Conservation (phyloP, 2,888 invertebrate genomes). For the Machimus atricapillus region DNA sequence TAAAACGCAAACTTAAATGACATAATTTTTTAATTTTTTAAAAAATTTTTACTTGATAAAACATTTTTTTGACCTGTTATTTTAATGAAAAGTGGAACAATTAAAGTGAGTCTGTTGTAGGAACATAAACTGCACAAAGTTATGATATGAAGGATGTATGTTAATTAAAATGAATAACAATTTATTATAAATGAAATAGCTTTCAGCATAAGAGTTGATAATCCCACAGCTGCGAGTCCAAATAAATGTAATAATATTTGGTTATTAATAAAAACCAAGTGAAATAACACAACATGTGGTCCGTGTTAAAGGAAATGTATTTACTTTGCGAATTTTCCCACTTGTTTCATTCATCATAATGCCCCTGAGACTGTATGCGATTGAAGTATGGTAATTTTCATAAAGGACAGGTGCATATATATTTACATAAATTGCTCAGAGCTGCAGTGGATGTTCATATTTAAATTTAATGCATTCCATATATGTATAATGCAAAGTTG, state of each 20-base stretch:
- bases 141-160: not conserved
- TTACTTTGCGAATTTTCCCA: not conserved
- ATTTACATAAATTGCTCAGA: not conserved
- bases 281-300: not conserved
- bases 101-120: not conserved
- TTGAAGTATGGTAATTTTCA: not conserved
- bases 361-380: not conserved
- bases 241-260: not conserved
- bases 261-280: not conserved
- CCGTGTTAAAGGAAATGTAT: too few species aligned
- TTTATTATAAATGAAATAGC: not conserved
- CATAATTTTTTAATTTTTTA: too few species aligned
- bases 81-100: not conserved
- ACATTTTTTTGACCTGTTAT: not conserved
- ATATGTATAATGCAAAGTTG: not conserved
- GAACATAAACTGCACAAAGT: not conserved
- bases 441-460: not conserved
- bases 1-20: too few species aligned
- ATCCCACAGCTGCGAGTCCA: not conserved
- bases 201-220: not conserved
- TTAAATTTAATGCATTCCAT: not conserved
- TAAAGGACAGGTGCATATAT: not conserved
- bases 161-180: not conserved
- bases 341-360: not conserved
- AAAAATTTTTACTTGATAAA: too few species aligned